Evolutionary conservation across 2,797 vertebrate genomes (phyloP), one percentile per base, ranked within the genome.

Genomic region (Huso huso): DNA sequence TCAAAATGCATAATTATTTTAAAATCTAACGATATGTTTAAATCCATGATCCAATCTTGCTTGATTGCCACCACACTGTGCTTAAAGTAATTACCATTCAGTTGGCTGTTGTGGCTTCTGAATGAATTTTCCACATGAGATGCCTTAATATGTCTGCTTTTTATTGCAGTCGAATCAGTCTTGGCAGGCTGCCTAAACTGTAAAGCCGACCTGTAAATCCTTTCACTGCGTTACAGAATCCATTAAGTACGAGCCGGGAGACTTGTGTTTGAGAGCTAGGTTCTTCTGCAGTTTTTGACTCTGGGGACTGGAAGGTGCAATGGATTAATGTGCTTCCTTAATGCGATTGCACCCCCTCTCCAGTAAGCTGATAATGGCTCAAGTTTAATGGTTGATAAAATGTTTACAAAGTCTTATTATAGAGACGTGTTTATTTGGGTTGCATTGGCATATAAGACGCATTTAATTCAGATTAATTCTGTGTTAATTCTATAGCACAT

Each of bases 61-160:
- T 85, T 91, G 89, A 90, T 90, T 91, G 87, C 84, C 70, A 85
- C 84, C 79, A 81, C 88, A 88, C 91, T 89, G 88, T 86, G 86
- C 84, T 86, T 84, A 76, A 88, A 87, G 84, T 91, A 91, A 93
- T 92, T 92, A 90, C 83, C 75, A 82, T 87, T 92, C 87, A 92
- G 91, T 90, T 89, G 85, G 87, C 87, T 87, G 89, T 91, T 89
- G 88, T 88, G 85, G 84, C 83, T 82, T 79, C 76, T 87, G 86
- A 91, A 89, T 90, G 89, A 87, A 92, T 89, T 88, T 87, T 88
- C 85, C 85, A 90, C 87, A 88, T 85, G 81, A 92, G 89, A 88
- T 89, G 88, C 83, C 84, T 87, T 89, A 87, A 89, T 91, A 87
- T 91, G 88, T 91, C 88, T 81, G 86, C 86, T 87, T 89, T 91